These are phyloP conservation scores for Daktulosphaira vitifoliae DNA, from an alignment of 1,140 invertebrate species.

Conservation along the genomic window DNA sequence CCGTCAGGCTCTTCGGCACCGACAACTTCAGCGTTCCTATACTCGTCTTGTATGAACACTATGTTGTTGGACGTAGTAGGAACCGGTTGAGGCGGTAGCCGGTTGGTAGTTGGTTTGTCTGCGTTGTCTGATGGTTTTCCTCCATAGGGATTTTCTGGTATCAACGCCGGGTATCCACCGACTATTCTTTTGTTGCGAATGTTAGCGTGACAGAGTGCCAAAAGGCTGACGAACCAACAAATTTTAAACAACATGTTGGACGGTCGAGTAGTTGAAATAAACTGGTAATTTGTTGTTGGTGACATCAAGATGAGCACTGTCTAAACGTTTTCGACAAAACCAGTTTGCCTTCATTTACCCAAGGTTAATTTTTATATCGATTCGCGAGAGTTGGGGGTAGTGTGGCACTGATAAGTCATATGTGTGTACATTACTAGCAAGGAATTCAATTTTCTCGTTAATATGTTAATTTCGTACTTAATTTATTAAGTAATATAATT, in stretches of 20 bases:
- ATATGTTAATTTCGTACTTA: too few relatives aligned
- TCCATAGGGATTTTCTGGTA: conserved; percentile 13
- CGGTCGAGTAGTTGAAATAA: neutral
- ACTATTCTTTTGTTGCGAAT: conserved; percentile 35
- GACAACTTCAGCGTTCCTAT: conserved; percentile 33
- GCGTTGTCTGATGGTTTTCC: neutral
- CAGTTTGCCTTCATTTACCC: conserved; percentile 19
- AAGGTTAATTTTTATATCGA: conserved; percentile 4
- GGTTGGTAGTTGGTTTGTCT: neutral
- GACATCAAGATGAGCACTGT: neutral
- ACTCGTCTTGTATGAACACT: conserved; percentile 35
- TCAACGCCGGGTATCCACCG: conserved; percentile 35
- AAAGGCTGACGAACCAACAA: neutral
- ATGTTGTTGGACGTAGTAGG: conserved; percentile 4
- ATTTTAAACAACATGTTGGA: neutral
- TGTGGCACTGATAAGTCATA: neutral
- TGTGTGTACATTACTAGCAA: too few relatives aligned
- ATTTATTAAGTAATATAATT: too few relatives aligned
- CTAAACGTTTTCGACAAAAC: conserved; percentile 21
- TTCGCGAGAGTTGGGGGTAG: neutral
- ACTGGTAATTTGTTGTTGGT: conserved; percentile 8
- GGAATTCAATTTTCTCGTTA: too few relatives aligned
- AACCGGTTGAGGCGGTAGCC: neutral
- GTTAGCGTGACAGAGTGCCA: neutral
- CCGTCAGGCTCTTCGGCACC: conserved; percentile 39